phyloP scores from a whole-genome alignment of 2,113 vertebrate genomes.

The Bettongia penicillata region DNA sequence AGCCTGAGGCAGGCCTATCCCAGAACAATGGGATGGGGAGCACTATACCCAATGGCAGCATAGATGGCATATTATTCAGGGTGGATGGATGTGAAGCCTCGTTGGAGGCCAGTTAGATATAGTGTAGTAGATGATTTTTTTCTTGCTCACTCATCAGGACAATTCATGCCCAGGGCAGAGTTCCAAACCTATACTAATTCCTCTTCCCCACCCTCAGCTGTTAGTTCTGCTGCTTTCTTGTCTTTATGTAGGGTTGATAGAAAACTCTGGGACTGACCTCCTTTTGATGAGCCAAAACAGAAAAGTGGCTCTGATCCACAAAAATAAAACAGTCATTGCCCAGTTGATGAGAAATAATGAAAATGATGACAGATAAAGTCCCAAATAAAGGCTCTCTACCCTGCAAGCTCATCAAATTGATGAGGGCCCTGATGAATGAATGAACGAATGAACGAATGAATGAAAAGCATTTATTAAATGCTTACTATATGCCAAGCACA shows the following conservation, averaged over 20 bases:
- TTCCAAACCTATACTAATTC: not conserved
- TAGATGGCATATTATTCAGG: not conserved
- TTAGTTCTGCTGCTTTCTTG: not conserved
- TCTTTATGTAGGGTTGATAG: not conserved
- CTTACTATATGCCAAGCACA: not conserved
- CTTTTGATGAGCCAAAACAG: not conserved
- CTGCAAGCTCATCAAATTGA: not conserved
- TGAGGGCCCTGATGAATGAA: not conserved
- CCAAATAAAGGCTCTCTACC: not conserved
- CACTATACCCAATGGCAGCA: not conserved
- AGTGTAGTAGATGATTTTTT: not conserved
- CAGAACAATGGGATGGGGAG: not conserved
- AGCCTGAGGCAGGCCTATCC: not conserved
- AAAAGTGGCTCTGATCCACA: not conserved
- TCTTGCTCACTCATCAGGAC: not conserved
- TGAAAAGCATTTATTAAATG: not conserved
- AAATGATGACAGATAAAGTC: not conserved
- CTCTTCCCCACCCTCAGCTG: not conserved
- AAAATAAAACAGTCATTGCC: not conserved
- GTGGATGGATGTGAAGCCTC: not conserved
- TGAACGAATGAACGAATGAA: not conserved
- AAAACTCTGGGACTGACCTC: not conserved
- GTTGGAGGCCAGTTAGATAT: not conserved
- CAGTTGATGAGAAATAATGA: not conserved
- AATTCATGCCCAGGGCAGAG: not conserved